Percentiles rank a stretch among this genome's conserved stretches.
Conservation (phyloP, 2,888 invertebrate genomes). For the Drosophila multiciliata region DNA sequence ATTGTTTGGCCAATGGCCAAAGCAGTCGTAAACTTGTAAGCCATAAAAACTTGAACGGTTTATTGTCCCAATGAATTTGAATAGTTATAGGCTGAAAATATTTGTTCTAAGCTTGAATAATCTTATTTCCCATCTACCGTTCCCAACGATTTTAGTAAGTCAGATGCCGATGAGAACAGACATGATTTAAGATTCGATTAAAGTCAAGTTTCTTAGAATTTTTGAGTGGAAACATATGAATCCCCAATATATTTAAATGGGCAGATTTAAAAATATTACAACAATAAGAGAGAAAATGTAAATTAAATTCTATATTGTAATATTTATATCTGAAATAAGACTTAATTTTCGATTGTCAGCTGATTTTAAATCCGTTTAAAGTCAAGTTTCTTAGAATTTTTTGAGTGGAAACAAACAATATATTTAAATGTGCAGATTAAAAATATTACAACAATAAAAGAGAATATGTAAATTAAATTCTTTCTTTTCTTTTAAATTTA, state of each 20-base stretch:
- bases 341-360: background rate
- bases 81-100: slow-evolving; percentile 19
- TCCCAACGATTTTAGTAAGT: slow-evolving; percentile 12
- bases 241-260: background rate
- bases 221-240: background rate
- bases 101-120: background rate
- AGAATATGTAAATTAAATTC: too few relatives aligned
- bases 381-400: too few relatives aligned
- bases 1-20: slow-evolving; percentile 50
- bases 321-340: background rate
- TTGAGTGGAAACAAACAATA: too few relatives aligned
- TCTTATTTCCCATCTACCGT: slow-evolving; percentile 5
- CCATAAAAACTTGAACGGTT: slow-evolving; percentile 52
- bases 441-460: too few relatives aligned
- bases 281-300: background rate
- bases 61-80: slow-evolving; percentile 37
- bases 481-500: too few relatives aligned
- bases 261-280: background rate
- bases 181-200: slow-evolving; percentile 25
- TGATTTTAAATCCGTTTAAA: slow-evolving; percentile 26
- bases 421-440: too few relatives aligned
- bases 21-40: slow-evolving; percentile 61
- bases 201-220: background rate
- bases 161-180: background rate
- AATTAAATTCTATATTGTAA: background rate